phyloP scores from a whole-genome alignment of 2,113 vertebrate genomes.

The Etia nguti region DNA sequence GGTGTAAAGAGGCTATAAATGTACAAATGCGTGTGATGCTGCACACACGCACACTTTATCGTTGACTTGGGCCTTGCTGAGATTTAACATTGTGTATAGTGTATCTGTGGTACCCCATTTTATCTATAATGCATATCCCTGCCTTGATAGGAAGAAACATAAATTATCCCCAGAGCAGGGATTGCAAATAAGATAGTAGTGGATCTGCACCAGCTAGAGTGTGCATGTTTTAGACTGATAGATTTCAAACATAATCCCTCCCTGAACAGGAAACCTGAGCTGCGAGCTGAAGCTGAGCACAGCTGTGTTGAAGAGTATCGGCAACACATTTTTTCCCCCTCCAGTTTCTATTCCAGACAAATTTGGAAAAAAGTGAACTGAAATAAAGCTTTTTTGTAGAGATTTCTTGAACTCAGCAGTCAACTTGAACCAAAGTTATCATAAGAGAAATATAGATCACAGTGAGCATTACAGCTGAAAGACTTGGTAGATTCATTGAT shows the following conservation, averaged over 20 bases:
- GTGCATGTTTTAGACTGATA: background rate
- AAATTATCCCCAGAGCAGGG: background rate
- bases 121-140: background rate
- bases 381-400: background rate
- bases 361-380: background rate
- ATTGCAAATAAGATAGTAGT: background rate
- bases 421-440: background rate
- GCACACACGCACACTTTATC: background rate
- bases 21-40: background rate
- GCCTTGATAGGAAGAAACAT: background rate
- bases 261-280: background rate
- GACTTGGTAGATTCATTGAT: background rate
- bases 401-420: background rate
- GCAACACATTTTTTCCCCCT: background rate
- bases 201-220: background rate
- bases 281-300: background rate
- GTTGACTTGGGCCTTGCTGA: background rate
- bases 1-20: conserved; percentile 10
- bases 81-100: background rate
- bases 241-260: background rate
- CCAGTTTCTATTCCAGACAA: background rate
- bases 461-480: background rate
- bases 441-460: background rate
- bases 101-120: background rate
- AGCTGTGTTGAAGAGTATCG: background rate